Evolutionary conservation across 2,888 invertebrate genomes (phyloP).

Genomic region (Nemurella pictetii): DNA sequence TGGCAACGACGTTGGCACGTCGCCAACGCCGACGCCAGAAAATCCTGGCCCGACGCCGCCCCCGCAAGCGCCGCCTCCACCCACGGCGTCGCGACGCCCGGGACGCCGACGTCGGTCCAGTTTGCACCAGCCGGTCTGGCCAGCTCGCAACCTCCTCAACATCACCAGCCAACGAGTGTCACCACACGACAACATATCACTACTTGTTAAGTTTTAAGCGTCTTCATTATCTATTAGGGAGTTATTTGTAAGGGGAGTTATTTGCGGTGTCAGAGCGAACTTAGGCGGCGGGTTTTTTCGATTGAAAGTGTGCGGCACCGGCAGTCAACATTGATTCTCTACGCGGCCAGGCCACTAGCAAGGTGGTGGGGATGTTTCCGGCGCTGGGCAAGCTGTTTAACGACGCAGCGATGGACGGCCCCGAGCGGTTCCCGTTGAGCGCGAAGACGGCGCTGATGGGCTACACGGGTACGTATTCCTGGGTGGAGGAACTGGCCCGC

Average conservation of each 20-base stretch:
- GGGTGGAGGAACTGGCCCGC: no score
- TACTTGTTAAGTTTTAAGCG: neutral
- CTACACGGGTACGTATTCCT: constrained; percentile 38
- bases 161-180: neutral
- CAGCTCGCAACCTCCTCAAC: neutral
- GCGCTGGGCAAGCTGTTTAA: constrained; percentile 8
- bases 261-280: no score
- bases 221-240: neutral
- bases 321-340: constrained; percentile 22
- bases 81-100: neutral
- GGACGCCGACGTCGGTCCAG: neutral
- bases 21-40: neutral
- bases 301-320: neutral
- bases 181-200: neutral
- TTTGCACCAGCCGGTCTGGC: neutral
- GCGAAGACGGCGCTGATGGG: constrained; percentile 37
- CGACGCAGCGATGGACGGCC: neutral
- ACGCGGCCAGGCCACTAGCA: constrained; percentile 12
- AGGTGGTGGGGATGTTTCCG: constrained; percentile 11
- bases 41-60: neutral
- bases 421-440: constrained; percentile 35
- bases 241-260: neutral
- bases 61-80: neutral
- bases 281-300: neutral
- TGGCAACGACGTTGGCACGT: neutral